These are phyloP conservation scores for Campoletis sonorensis DNA, from an alignment of 1,140 invertebrate species.

Conservation along the genomic window DNA sequence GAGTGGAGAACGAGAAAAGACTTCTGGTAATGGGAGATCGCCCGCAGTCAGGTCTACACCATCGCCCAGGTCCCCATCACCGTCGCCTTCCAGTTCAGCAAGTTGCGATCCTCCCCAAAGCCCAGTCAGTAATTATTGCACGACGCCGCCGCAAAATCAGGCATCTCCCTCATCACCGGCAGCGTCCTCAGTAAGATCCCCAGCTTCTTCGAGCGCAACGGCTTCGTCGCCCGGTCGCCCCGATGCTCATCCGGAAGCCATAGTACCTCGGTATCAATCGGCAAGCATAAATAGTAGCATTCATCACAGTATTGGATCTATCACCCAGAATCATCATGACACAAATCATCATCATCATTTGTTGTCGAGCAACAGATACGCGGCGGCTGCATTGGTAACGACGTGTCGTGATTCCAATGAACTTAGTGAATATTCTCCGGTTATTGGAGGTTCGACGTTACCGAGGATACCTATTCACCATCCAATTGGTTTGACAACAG, in stretches of 20 bases:
- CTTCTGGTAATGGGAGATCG: slow-evolving; percentile 13
- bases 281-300: slow-evolving; percentile 33
- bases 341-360: slow-evolving; percentile 56
- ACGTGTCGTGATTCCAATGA: slow-evolving; percentile 60
- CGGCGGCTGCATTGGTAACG: slow-evolving; percentile 16
- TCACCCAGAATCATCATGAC: slow-evolving; percentile 46
- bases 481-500: background rate
- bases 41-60: slow-evolving; percentile 22
- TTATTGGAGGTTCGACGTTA: background rate
- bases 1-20: slow-evolving; percentile 13
- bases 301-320: slow-evolving; percentile 15
- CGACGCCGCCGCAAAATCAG: slow-evolving; percentile 51
- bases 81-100: slow-evolving; percentile 70
- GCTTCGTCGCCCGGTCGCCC: slow-evolving; percentile 69
- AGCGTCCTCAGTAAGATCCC: slow-evolving; percentile 67
- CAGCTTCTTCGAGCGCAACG: slow-evolving; percentile 68
- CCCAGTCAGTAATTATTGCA: slow-evolving; percentile 61
- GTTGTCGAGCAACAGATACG: slow-evolving; percentile 35
- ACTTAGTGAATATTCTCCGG: slow-evolving; percentile 59
- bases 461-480: slow-evolving; percentile 37
- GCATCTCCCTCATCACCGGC: slow-evolving; percentile 69
- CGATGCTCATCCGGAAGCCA: slow-evolving; percentile 63
- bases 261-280: slow-evolving; percentile 63
- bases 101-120: slow-evolving; percentile 60
- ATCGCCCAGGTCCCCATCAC: slow-evolving; percentile 62